Conservation (phyloP, 2,888 invertebrate species). For the Galeruca laticollis region DNA sequence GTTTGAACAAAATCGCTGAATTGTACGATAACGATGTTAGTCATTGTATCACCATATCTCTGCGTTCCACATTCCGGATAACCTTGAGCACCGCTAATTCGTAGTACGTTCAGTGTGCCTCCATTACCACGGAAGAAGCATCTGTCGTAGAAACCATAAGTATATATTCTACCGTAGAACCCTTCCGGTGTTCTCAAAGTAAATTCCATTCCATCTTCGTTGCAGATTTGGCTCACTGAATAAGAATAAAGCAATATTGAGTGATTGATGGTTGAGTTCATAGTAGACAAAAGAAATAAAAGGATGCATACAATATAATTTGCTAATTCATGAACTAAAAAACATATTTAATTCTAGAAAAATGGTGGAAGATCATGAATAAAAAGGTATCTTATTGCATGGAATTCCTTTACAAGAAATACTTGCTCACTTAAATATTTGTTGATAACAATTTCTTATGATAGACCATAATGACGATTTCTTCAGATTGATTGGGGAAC, state of each 20-base stretch:
- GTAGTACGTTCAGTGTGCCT: slow-evolving; percentile 83
- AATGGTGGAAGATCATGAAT: too few relatives aligned
- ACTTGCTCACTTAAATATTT: too few relatives aligned
- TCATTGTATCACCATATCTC: slow-evolving; percentile 88
- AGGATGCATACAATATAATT: not conserved
- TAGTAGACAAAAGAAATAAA: not conserved
- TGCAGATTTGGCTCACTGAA: slow-evolving; percentile 89
- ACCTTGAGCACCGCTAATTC: slow-evolving; percentile 91
- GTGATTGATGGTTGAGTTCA: slow-evolving; percentile 14
- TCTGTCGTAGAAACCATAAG: slow-evolving; percentile 90
- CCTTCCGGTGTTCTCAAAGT: slow-evolving; percentile 89
- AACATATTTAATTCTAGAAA: too few relatives aligned
- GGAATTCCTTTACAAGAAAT: too few relatives aligned
- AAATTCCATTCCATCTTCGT: slow-evolving; percentile 95
- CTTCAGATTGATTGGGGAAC: too few relatives aligned
- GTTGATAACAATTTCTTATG: too few relatives aligned
- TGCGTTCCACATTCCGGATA: slow-evolving; percentile 95
- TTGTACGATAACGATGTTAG: slow-evolving; percentile 93
- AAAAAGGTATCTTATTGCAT: too few relatives aligned
- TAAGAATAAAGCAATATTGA: slow-evolving; percentile 40
- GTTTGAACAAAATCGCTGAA: slow-evolving; percentile 95
- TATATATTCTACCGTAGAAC: slow-evolving; percentile 90
- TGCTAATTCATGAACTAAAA: not conserved
- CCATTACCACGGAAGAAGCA: slow-evolving; percentile 94
- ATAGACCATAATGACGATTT: too few relatives aligned